phyloP scores from a whole-genome alignment of 1,140 invertebrate genomes.

The Pseudachorutes palmiensis region DNA sequence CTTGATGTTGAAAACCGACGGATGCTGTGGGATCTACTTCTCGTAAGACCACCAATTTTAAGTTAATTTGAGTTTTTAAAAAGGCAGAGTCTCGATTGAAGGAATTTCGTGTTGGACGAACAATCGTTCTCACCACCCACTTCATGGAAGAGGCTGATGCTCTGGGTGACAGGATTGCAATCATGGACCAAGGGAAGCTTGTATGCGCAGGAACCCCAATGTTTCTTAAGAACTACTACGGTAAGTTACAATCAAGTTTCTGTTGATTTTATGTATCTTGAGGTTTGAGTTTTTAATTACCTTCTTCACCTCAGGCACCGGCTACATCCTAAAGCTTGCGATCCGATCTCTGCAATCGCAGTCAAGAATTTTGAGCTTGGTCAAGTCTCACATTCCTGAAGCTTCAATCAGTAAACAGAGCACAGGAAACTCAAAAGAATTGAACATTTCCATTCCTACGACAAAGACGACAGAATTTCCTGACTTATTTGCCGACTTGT shows the following conservation, averaged over 20 bases:
- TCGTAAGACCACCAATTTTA: constrained; percentile 30
- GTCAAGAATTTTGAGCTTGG: too few relatives aligned
- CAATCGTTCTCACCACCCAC: constrained; percentile 89
- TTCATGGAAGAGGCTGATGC: constrained; percentile 99
- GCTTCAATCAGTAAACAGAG: too few relatives aligned
- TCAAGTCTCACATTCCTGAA: too few relatives aligned
- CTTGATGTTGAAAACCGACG: constrained; percentile 55
- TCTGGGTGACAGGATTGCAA: constrained; percentile 83
- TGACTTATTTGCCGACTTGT: constrained; percentile 56
- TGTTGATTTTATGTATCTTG: too few relatives aligned
- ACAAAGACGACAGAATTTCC: constrained; percentile 45
- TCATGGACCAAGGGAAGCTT: constrained; percentile 65
- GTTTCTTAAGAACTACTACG: constrained; percentile 77
- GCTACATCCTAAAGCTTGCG: constrained; percentile 19
- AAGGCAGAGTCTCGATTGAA: neutral
- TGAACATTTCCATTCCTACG: too few relatives aligned
- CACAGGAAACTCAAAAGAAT: too few relatives aligned
- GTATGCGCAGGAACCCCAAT: constrained; percentile 74
- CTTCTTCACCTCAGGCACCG: constrained; percentile 8
- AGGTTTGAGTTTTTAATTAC: too few relatives aligned
- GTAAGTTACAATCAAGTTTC: neutral
- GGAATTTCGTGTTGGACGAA: constrained; percentile 53
- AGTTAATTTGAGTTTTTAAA: neutral
- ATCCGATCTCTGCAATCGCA: too few relatives aligned
- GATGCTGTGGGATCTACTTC: constrained; percentile 50